These are phyloP conservation scores for Callitettix versicolor DNA, from an alignment of 1,140 invertebrate genomes.

Conservation along the genomic window DNA sequence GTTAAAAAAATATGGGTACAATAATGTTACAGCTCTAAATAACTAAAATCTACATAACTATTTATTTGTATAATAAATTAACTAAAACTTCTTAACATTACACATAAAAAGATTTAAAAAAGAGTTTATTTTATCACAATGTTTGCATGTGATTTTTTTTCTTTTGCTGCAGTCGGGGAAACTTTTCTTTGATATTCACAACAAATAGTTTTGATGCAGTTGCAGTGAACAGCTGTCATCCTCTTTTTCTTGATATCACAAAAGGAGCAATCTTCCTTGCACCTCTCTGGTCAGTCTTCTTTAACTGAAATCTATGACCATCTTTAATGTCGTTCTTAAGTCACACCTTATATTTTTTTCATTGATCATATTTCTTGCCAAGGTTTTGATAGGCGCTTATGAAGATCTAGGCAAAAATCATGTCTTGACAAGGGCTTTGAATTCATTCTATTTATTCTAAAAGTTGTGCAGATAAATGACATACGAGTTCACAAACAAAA, in stretches of 20 bases:
- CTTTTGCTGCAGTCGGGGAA: conserved; percentile 6
- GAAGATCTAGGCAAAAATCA: no score
- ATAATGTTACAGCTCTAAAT: no score
- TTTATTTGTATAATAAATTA: no score
- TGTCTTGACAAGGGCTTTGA: no score
- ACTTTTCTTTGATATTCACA: conserved; percentile 12
- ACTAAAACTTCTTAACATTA: no score
- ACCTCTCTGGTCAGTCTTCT: background rate
- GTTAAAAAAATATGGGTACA: no score
- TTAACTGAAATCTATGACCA: background rate
- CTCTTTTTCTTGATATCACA: conserved; percentile 16
- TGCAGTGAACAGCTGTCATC: conserved; percentile 16
- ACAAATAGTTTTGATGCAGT: conserved; percentile 14
- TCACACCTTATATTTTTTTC: background rate
- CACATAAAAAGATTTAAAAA: no score
- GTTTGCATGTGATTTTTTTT: no score
- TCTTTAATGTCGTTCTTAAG: background rate
- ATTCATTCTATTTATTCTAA: background rate
- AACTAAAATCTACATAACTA: no score
- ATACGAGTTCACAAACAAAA: background rate
- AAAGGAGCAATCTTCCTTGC: background rate
- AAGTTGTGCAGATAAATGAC: background rate
- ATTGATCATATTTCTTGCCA: background rate
- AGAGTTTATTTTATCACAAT: no score
- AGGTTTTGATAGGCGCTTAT: no score